Evolutionary conservation across 2,888 invertebrate genomes (phyloP).

Genomic region (Xestia c-nigrum): DNA sequence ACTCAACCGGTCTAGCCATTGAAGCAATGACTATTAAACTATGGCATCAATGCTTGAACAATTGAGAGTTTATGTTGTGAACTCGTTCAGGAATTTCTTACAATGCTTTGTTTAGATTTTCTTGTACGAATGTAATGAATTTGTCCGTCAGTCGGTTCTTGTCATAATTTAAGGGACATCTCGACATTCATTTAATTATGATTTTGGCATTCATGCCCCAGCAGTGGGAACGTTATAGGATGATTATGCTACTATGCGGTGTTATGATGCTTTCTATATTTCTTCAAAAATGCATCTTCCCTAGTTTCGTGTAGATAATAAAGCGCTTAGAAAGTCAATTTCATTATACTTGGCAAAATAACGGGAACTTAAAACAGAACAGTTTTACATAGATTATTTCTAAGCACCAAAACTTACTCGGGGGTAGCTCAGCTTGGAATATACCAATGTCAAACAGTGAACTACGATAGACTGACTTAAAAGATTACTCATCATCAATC

Average conservation of each 20-base stretch:
- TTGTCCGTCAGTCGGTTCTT: slow-evolving; percentile 12
- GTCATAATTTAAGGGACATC: not conserved
- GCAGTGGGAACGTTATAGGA: not conserved
- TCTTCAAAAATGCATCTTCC: not conserved
- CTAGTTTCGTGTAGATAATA: not conserved
- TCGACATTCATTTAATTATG: not conserved
- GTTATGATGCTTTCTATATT: not conserved
- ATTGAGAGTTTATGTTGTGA: slow-evolving; percentile 30
- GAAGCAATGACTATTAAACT: slow-evolving; percentile 47
- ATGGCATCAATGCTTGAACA: slow-evolving; percentile 47
- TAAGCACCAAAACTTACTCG: not conserved
- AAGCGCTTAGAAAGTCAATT: not conserved
- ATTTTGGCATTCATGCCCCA: not conserved
- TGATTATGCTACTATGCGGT: not conserved
- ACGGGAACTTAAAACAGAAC: not conserved
- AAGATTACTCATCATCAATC: not conserved
- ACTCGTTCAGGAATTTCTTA: slow-evolving; percentile 33
- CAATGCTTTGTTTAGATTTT: slow-evolving; percentile 20
- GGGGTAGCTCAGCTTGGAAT: not conserved
- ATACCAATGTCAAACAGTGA: not conserved
- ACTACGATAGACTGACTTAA: not conserved
- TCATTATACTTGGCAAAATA: not conserved
- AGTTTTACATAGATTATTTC: not conserved
- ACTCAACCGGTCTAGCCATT: slow-evolving; percentile 43
- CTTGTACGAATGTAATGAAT: not conserved